Percentiles rank a stretch among this genome's conserved stretches.
phyloP scores from a whole-genome alignment of 1,140 invertebrate genomes.

The Caenorhabditis brenneri region DNA sequence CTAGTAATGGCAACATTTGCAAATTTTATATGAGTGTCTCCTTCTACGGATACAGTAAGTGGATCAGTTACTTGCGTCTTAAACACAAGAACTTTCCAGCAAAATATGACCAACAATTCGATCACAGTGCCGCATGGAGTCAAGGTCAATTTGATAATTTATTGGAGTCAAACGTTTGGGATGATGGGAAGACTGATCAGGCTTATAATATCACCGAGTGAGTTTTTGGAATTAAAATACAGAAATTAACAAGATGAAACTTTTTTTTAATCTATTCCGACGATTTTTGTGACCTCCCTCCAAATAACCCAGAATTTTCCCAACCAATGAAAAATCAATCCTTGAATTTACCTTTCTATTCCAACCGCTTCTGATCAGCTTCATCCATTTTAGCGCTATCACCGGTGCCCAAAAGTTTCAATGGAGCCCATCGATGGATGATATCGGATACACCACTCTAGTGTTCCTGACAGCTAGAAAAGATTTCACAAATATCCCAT shows the following conservation, averaged over 20 bases:
- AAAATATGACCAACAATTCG: slow-evolving; percentile 1
- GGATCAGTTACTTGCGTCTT: no score
- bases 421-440: not conserved
- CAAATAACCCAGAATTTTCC: no score
- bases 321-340: no score
- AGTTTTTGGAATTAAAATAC: no score
- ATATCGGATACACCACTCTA: not conserved
- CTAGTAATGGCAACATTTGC: not conserved
- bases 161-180: not conserved
- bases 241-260: no score
- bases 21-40: not conserved
- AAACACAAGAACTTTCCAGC: not conserved
- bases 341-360: no score
- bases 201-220: slow-evolving; percentile 15
- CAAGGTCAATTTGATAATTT: not conserved
- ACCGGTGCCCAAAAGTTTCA: not conserved
- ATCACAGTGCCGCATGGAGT: not conserved
- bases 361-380: no score
- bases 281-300: no score
- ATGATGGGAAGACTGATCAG: not conserved
- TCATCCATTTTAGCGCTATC: slow-evolving; percentile 20
- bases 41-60: slow-evolving; percentile 23
- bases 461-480: not conserved
- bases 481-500: not conserved
- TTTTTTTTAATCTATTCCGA: no score